A percentile compares a stretch with the other conserved stretches of the same genome.
Conservation (phyloP, 2,888 invertebrate species). For the Xanthorhoe designata region DNA sequence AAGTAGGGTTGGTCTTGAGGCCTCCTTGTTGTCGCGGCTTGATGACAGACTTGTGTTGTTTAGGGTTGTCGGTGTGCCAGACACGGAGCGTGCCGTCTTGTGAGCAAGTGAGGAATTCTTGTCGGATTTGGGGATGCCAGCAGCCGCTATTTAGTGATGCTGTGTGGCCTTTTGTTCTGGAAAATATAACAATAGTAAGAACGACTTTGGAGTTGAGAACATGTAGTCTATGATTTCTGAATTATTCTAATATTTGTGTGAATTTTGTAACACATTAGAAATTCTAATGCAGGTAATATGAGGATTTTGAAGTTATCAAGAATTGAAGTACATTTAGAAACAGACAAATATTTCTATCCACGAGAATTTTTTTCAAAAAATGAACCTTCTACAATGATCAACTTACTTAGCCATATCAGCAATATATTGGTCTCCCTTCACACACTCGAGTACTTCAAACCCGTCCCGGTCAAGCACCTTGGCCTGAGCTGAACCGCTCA, state of each 20-base stretch:
- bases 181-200: conserved; percentile 42
- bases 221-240: no score
- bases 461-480: conserved; percentile 98
- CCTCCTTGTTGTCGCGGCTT: conserved; percentile 95
- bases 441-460: conserved; percentile 96
- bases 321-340: no score
- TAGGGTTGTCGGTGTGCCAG: conserved; percentile 94
- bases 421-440: conserved; percentile 98
- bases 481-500: conserved; percentile 96
- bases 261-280: no score
- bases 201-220: no score
- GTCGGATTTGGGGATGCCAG: conserved; percentile 95
- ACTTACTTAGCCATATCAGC: conserved; percentile 92
- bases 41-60: conserved; percentile 92
- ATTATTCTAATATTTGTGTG: no score
- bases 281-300: no score
- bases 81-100: conserved; percentile 97
- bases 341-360: no score
- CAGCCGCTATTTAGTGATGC: conserved; percentile 95
- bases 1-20: conserved; percentile 92
- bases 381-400: no score
- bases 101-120: conserved; percentile 97
- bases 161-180: conserved; percentile 95
- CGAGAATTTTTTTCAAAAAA: no score
- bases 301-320: no score